Base-by-base conservation (phyloP, 2,888 invertebrate genomes). In the Hoplodrina blanda region DNA sequence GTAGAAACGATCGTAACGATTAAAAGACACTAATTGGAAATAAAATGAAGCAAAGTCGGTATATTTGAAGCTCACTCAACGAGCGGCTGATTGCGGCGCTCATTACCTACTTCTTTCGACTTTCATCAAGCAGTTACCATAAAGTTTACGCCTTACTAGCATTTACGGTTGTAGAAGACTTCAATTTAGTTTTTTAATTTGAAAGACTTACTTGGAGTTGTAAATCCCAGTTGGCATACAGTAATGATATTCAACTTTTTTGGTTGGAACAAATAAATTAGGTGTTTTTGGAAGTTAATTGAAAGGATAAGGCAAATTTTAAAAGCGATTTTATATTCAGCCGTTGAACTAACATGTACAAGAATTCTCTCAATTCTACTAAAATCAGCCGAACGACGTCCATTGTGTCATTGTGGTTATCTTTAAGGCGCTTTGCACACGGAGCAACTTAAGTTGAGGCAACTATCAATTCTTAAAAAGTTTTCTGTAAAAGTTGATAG, bases 111-210 rank as follows among this genome's bases (percentile, higher is more conserved):
- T 44, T 55, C 30, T 66, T 70, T 65, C n/a, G 56, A 46, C 62
- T 10, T 66, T 68, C 19, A 52, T 60, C 25, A 44, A 60, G 53
- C 25, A 61, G 41, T 73, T 79, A 57, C 33, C 68, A 61, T 73
- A 63, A 63, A 61, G 41, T 65, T 65, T 44, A 46, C 55, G 30
- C 52, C 19, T 55, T 52, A 62, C 53, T 57, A 65, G 50, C 57
- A 17, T 52, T 77, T 55, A 52, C 50, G 20, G n/a, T 54, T 53
- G 46, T 59, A 20, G n/a, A 50, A 30, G 33, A 59, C 56, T 72
- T 62, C 50, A 62, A 64, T 73, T 72, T 57, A 57, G 56, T 78
- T 72, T 69, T 69, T 61, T 57, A 49, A 46, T 77, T 70, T 53
- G 25, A 10, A 33, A 30, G 20, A 44, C 10, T 57, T 57, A 46